These are phyloP conservation scores for Halcyon malimbica DNA, from an alignment of 2,113 vertebrate species.

Conservation along the genomic window DNA sequence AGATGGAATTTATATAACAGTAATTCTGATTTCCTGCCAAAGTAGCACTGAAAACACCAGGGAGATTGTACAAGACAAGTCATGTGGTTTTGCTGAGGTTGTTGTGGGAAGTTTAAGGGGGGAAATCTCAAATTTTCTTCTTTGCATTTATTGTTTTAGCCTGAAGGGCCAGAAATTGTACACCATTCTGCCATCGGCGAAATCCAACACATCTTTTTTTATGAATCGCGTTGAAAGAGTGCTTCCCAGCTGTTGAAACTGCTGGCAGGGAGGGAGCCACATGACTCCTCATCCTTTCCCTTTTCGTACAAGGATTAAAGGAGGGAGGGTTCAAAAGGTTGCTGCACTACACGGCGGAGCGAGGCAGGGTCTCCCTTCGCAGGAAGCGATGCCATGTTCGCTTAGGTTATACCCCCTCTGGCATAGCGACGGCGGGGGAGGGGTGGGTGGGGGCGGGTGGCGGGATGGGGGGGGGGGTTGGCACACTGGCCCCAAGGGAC, in stretches of 20 bases:
- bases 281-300: conserved; percentile 72
- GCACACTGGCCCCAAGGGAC: no score
- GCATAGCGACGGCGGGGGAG: background rate
- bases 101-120: conserved; percentile 84
- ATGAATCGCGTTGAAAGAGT: conserved; percentile 73
- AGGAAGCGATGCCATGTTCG: conserved; percentile 67
- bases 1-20: conserved; percentile 95
- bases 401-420: conserved; percentile 57
- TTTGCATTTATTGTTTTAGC: conserved; percentile 81
- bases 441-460: background rate
- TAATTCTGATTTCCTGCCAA: conserved; percentile 90
- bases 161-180: conserved; percentile 80
- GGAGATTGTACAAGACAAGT: conserved; percentile 84
- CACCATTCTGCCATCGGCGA: conserved; percentile 79
- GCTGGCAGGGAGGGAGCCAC: conserved; percentile 71
- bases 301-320: conserved; percentile 72
- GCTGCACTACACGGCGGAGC: conserved; percentile 43
- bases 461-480: no score
- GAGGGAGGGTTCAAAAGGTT: conserved; percentile 78
- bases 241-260: conserved; percentile 78
- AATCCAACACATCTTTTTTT: conserved; percentile 75
- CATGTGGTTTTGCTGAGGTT: conserved; percentile 85
- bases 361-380: conserved; percentile 60
- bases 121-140: conserved; percentile 79
- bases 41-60: conserved; percentile 85